Evolutionary conservation across 1,140 invertebrate genomes (phyloP).

Genomic region (Andrena cerasifolii): DNA sequence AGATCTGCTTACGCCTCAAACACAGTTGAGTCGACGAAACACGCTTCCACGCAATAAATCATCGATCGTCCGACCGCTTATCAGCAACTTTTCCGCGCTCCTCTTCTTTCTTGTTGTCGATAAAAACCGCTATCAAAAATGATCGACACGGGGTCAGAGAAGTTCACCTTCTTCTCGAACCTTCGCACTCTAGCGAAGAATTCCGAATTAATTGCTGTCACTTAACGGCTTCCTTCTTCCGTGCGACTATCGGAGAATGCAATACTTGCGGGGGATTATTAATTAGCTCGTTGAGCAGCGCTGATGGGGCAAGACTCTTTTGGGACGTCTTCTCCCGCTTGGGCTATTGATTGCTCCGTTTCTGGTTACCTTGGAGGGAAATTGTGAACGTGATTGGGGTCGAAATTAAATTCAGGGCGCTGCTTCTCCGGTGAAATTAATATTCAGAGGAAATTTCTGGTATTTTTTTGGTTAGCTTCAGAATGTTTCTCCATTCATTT

Average conservation of each 20-base stretch:
- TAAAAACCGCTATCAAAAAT: not conserved
- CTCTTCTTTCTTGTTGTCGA: too few relatives aligned
- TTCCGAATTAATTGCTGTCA: slow-evolving; percentile 54
- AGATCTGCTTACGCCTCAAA: not conserved
- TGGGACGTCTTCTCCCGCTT: not conserved
- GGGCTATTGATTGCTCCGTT: not conserved
- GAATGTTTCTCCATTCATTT: too few relatives aligned
- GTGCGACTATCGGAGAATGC: not conserved
- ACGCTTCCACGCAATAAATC: not conserved
- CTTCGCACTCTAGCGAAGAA: slow-evolving; percentile 19
- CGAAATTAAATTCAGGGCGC: too few relatives aligned
- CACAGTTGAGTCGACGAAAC: not conserved
- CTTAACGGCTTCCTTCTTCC: slow-evolving; percentile 9
- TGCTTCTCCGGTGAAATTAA: too few relatives aligned
- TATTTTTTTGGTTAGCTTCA: too few relatives aligned
- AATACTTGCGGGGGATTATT: slow-evolving; percentile 21
- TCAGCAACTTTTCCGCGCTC: not conserved
- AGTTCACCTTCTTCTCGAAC: slow-evolving; percentile 29
- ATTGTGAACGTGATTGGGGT: too few relatives aligned
- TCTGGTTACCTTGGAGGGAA: not conserved
- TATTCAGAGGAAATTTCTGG: too few relatives aligned
- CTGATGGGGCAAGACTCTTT: not conserved
- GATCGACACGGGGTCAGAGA: slow-evolving; percentile 7
- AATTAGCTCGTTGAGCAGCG: slow-evolving; percentile 29
- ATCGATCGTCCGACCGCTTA: not conserved